Conservation (phyloP, 2,113 vertebrate genomes). For the Tupaia tana region DNA sequence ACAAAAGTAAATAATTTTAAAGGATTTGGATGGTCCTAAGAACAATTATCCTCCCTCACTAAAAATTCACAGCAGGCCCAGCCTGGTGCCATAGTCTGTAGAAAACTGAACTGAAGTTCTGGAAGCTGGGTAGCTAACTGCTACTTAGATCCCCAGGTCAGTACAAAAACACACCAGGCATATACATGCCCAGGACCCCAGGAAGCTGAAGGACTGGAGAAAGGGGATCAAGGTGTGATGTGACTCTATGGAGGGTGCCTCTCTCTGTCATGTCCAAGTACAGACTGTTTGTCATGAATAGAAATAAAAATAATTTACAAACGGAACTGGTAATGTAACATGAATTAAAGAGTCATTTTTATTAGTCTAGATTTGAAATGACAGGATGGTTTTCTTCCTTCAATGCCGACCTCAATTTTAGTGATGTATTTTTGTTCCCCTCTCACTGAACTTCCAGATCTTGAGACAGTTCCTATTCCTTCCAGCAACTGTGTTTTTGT, state of each 20-base stretch:
- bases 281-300: no score
- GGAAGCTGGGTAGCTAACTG: no score
- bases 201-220: no score
- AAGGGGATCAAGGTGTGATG: no score
- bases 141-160: neutral
- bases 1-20: neutral
- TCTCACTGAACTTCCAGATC: neutral
- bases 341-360: neutral
- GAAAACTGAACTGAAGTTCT: no score
- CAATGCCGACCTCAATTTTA: neutral
- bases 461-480: neutral
- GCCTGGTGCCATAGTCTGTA: no score
- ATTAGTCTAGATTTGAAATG: neutral
- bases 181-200: no score
- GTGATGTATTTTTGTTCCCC: neutral
- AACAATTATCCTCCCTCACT: neutral
- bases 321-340: neutral
- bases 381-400: neutral
- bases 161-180: neutral
- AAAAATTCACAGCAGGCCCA: neutral
- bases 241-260: no score
- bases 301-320: neutral
- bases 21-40: neutral
- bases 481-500: neutral
- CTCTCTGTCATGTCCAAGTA: no score